Percentiles rank a stretch among this genome's conserved stretches.
These are phyloP conservation scores for Creontiades dilutus DNA, from an alignment of 2,888 invertebrate genomes.

Conservation along the genomic window DNA sequence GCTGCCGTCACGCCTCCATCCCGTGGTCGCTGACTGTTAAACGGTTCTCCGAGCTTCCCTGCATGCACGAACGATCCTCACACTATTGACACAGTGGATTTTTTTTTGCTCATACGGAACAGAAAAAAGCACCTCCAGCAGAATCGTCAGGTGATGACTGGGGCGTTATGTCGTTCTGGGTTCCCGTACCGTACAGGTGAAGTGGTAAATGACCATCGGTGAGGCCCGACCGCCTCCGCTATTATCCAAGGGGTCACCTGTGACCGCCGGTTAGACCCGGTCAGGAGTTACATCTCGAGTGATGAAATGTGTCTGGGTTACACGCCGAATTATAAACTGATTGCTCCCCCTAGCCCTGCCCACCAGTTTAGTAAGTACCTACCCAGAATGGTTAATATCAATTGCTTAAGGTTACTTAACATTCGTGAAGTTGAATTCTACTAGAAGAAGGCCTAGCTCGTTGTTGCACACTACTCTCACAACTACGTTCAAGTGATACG, in stretches of 20 bases:
- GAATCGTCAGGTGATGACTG: constrained; percentile 7
- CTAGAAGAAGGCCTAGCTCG: no score
- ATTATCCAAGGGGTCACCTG: constrained; percentile 42
- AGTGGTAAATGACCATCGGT: constrained; percentile 3
- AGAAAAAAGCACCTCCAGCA: not conserved
- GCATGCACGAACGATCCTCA: constrained; percentile 28
- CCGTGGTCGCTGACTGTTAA: not conserved
- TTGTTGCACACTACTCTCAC: no score
- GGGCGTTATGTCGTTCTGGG: constrained; percentile 26
- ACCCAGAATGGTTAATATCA: no score
- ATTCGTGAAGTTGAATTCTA: no score
- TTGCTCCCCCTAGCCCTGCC: no score
- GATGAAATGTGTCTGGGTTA: constrained; percentile 21
- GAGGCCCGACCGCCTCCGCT: not conserved
- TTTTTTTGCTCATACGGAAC: not conserved
- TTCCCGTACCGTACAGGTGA: not conserved
- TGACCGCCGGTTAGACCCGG: not conserved
- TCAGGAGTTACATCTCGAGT: constrained; percentile 28
- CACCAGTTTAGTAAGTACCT: not conserved
- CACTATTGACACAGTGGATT: constrained; percentile 32
- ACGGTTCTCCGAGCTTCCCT: constrained; percentile 4
- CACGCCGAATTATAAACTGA: not conserved
- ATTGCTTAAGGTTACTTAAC: no score
- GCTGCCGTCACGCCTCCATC: constrained; percentile 8
- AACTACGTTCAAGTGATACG: no score